These are phyloP conservation scores for Choristoneura fumiferana DNA, from an alignment of 1,140 invertebrate genomes.

Conservation along the genomic window DNA sequence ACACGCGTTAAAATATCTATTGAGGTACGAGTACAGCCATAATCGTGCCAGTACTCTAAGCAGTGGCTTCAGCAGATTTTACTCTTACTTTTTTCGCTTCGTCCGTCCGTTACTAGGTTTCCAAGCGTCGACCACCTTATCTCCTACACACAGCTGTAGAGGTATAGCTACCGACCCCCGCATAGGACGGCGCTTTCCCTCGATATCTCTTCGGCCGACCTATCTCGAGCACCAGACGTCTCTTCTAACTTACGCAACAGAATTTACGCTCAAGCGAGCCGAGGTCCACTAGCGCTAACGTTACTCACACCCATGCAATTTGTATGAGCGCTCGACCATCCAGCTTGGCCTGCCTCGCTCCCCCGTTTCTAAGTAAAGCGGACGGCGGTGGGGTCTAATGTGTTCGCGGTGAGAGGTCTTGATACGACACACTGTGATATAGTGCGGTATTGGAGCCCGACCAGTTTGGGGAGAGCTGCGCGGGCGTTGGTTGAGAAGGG, in stretches of 20 bases:
- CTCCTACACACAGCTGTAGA: constrained; percentile 8
- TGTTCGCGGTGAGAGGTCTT: constrained; percentile 65
- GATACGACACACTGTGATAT: constrained; percentile 72
- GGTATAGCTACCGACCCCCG: not conserved
- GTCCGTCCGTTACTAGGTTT: not conserved
- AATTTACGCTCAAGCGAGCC: constrained; percentile 74
- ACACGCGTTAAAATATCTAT: too few relatives aligned
- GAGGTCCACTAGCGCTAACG: constrained; percentile 63
- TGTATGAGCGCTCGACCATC: constrained; percentile 53
- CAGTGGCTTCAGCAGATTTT: not conserved
- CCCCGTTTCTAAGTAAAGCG: constrained; percentile 35
- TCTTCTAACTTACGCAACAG: constrained; percentile 75
- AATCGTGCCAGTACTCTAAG: too few relatives aligned
- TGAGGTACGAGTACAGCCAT: too few relatives aligned
- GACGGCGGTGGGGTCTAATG: constrained; percentile 50
- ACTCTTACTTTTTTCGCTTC: not conserved
- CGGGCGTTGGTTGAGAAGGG: constrained; percentile 22
- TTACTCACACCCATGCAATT: constrained; percentile 69
- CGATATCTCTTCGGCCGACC: constrained; percentile 57
- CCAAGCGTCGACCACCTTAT: not conserved
- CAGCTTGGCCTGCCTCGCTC: constrained; percentile 35
- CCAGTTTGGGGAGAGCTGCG: constrained; percentile 43
- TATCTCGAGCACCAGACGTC: constrained; percentile 71
- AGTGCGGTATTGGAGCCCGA: constrained; percentile 65
- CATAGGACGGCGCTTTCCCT: constrained; percentile 25